Base-by-base conservation (phyloP, 2,888 invertebrate genomes). In the Andricus curvator region DNA sequence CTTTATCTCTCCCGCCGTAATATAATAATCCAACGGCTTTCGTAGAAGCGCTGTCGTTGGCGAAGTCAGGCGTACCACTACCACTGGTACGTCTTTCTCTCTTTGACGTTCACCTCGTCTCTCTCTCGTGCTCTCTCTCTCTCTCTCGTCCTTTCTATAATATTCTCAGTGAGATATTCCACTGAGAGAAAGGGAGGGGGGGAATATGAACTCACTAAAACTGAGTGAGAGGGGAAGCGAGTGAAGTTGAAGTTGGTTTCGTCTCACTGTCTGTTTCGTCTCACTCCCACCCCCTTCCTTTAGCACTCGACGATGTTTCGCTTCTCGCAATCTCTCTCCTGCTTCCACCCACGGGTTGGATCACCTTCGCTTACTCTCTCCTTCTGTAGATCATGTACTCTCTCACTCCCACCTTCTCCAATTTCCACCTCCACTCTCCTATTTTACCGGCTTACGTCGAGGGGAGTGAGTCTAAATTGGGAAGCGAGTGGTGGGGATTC, bases 121-220 rank as follows among this genome's bases (percentile, higher is more conserved):
- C 83, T 80, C 84, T 44, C 81, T 81, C 79, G 29, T 82, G 84
- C 81, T 86, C 83, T 88, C 88, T 89, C 89, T 89, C 83, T 81
- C 84, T 51, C 81, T 81, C 78, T 51, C 83, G 84, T 82, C 86
- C 83, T 88, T 88, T 89, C 89, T 89, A 90, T 90, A 90, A 91
- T 91, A 91, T 91, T 90, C 89, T 88, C 87, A 86, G 89, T 86
- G 90, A 90, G 88, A 90, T 90, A 90, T 90, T 89, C 89, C 88
- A 86, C 88, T 86, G 88, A 87, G 88, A 87, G 85, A 48, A 48
- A 1, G 17, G 48, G 17, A 4, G 41, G 2, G 83, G 86, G 84
- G 81, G 74, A 82, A 84, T 83, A 83, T 83, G 83, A 84, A 86
- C 85, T 85, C 83, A 84, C 20, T 20, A 8, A 51, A 51, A 88